A percentile compares a stretch with the other conserved stretches of the same genome.
phyloP scores from a whole-genome alignment of 1,140 invertebrate species.

The Drosophila sechellia region DNA sequence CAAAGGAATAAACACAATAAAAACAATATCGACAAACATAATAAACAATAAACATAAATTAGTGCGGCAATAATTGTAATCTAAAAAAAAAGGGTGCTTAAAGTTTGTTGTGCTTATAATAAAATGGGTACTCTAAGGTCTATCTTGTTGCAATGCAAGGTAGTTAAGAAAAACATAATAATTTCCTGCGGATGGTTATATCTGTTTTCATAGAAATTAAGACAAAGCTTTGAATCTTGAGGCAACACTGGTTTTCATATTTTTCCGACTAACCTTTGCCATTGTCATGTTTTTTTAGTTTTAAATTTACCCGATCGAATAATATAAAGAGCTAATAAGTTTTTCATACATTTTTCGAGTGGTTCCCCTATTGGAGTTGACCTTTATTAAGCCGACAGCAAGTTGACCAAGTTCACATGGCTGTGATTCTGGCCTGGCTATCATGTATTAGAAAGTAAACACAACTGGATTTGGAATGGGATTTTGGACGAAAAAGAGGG shows the following conservation, averaged over 20 bases:
- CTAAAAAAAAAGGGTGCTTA: constrained; percentile 14
- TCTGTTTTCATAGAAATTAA: not conserved
- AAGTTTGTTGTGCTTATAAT: not conserved
- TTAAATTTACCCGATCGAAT: not conserved
- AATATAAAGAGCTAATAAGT: not conserved
- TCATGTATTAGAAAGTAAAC: constrained; percentile 78
- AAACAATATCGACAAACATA: constrained; percentile 55
- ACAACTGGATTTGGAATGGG: constrained; percentile 38
- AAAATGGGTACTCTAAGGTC: not conserved
- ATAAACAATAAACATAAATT: constrained; percentile 78
- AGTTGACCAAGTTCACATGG: constrained; percentile 75
- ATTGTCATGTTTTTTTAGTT: constrained; percentile 1
- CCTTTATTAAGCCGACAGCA: constrained; percentile 54
- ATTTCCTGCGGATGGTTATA: not conserved
- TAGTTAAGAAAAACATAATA: not conserved
- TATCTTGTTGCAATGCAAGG: not conserved
- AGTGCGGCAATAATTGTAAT: constrained; percentile 43
- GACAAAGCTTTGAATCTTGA: too few relatives aligned
- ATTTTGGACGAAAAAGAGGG: constrained; percentile 42
- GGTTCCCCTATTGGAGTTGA: constrained; percentile 31
- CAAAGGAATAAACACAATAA: constrained; percentile 42
- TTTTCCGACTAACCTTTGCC: not conserved
- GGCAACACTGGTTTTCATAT: not conserved
- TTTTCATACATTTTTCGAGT: not conserved
- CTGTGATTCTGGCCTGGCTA: constrained; percentile 47